phyloP scores from a whole-genome alignment of 2,888 invertebrate genomes.

The Timema cristinae region DNA sequence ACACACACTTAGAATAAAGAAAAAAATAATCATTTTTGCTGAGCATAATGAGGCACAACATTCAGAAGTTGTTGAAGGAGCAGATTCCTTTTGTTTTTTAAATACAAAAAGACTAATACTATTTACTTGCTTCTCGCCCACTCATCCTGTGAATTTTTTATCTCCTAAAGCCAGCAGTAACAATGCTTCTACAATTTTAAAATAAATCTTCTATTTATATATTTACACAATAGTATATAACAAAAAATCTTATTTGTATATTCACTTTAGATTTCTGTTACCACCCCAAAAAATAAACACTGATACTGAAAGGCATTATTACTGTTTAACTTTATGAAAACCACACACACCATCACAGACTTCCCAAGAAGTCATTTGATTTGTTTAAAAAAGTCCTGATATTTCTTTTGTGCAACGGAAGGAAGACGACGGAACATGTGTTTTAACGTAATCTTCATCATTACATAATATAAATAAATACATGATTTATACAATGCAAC shows the following conservation, averaged over 20 bases:
- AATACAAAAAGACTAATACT: conserved; percentile 18
- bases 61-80: conserved; percentile 25
- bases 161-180: conserved; percentile 23
- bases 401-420: conserved; percentile 28
- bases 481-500: conserved; percentile 20
- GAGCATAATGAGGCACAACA: conserved; percentile 20
- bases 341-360: conserved; percentile 29
- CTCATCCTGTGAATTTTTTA: conserved; percentile 11
- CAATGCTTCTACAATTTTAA: conserved; percentile 28
- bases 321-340: conserved; percentile 24
- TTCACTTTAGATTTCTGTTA: conserved; percentile 17
- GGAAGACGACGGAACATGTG: conserved; percentile 29
- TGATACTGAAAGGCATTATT: conserved; percentile 24
- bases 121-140: conserved; percentile 28
- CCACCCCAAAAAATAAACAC: conserved; percentile 11
- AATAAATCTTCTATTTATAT: conserved; percentile 30
- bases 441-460: neutral
- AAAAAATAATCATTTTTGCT: conserved; percentile 16
- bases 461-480: conserved; percentile 22
- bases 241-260: neutral
- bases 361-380: conserved; percentile 23
- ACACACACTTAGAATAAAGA: conserved; percentile 24
- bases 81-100: conserved; percentile 23
- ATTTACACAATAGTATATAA: conserved; percentile 27
- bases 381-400: conserved; percentile 24